These are phyloP conservation scores for Heliconius sara DNA, from an alignment of 2,888 invertebrate species.

Conservation along the genomic window DNA sequence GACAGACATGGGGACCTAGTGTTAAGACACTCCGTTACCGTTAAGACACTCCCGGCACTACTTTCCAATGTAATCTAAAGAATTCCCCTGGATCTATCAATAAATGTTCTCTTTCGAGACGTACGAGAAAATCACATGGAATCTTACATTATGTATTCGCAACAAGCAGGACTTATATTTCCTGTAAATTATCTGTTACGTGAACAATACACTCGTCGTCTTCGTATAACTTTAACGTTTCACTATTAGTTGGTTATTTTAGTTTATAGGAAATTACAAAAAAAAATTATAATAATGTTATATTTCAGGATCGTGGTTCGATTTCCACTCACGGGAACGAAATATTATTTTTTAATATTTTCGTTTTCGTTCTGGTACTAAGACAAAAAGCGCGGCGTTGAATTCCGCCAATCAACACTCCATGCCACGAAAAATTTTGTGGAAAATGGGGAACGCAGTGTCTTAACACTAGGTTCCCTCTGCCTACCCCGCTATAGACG, in stretches of 20 bases:
- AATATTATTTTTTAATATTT: too few relatives aligned
- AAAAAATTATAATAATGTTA: too few relatives aligned
- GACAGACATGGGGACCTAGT: too few relatives aligned
- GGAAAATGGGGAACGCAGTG: neutral
- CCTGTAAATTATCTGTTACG: conserved; percentile 53
- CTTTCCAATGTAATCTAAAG: too few relatives aligned
- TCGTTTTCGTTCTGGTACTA: too few relatives aligned
- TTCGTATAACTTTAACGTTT: conserved; percentile 41
- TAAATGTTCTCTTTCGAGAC: neutral
- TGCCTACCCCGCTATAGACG: neutral
- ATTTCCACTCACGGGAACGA: too few relatives aligned
- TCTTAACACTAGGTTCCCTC: neutral
- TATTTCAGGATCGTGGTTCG: too few relatives aligned
- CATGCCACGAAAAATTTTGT: too few relatives aligned
- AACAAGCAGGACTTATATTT: conserved; percentile 25
- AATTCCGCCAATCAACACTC: too few relatives aligned
- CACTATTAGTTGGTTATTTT: neutral
- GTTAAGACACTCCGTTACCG: too few relatives aligned
- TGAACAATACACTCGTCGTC: conserved; percentile 53
- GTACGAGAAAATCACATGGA: neutral
- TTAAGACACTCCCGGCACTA: too few relatives aligned
- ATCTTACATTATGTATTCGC: conserved; percentile 3
- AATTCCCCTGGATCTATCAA: neutral
- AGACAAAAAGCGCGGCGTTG: too few relatives aligned
- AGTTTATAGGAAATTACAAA: neutral